Evolutionary conservation across 2,113 vertebrate genomes (phyloP).

Genomic region (Suricata suricatta): DNA sequence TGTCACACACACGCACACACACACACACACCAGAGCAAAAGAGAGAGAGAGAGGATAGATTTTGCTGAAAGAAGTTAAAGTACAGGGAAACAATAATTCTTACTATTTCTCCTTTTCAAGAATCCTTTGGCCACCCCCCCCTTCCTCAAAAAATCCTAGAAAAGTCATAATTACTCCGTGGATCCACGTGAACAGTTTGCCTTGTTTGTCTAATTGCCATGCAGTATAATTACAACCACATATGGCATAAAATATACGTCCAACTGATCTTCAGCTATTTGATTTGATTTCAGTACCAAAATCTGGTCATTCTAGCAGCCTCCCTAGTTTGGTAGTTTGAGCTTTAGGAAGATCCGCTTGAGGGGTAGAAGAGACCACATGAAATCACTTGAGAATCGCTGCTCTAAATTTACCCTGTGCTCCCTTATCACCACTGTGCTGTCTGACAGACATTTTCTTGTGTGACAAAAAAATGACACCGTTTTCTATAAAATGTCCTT

Average conservation of each 20-base stretch:
- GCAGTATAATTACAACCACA: constrained; percentile 41
- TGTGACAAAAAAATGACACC: background rate
- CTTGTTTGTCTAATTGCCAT: constrained; percentile 47
- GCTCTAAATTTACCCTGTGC: background rate
- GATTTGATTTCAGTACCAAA: constrained; percentile 11
- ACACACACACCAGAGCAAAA: too few species aligned
- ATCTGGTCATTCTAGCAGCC: background rate
- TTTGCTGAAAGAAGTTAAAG: background rate
- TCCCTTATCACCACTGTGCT: fast-evolving
- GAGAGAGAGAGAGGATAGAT: background rate
- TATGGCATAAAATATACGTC: background rate
- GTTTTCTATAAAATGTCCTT: background rate
- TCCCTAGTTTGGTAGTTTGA: background rate
- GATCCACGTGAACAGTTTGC: constrained; percentile 20
- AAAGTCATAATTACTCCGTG: background rate
- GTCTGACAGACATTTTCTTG: background rate
- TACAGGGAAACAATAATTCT: background rate
- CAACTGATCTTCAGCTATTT: constrained; percentile 56
- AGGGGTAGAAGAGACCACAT: background rate
- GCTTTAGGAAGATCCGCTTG: background rate
- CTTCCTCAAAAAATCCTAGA: background rate
- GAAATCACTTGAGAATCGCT: background rate
- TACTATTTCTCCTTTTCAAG: background rate
- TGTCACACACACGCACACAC: background rate
- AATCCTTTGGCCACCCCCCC: background rate